phyloP scores from a whole-genome alignment of 2,888 invertebrate genomes.

The Athripsodes cinereus region DNA sequence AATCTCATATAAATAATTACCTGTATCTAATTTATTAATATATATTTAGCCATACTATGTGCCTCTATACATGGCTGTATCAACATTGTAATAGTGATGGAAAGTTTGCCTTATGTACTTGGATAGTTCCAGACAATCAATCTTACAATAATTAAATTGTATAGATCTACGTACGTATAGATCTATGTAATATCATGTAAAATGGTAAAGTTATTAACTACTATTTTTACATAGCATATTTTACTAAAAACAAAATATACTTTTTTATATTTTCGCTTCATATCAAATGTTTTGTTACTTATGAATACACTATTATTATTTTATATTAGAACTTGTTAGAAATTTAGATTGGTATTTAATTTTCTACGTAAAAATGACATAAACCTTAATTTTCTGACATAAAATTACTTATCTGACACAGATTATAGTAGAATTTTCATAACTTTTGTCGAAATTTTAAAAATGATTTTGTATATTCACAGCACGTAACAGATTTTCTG shows the following conservation, averaged over 20 bases:
- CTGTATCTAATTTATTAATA: not conserved
- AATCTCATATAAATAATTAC: not conserved
- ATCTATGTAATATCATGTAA: no score
- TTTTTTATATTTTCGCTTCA: not conserved
- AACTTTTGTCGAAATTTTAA: not conserved
- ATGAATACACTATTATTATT: not conserved
- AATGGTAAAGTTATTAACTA: no score
- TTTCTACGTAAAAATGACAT: not conserved
- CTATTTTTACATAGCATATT: no score
- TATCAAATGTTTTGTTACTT: not conserved
- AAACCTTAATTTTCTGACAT: not conserved
- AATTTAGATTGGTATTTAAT: not conserved
- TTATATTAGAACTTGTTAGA: not conserved
- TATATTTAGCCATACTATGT: not conserved
- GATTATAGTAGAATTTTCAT: not conserved
- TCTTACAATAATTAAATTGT: no score
- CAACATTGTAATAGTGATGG: not conserved
- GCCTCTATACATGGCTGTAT: not conserved
- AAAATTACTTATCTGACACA: not conserved
- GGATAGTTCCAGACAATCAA: not conserved
- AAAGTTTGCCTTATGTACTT: not conserved
- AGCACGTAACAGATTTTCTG: conserved; percentile 14
- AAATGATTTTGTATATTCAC: not conserved
- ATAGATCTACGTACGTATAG: no score
- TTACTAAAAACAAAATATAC: not conserved